phyloP scores from a whole-genome alignment of 2,113 vertebrate genomes.

The Coptodon rendalli region DNA sequence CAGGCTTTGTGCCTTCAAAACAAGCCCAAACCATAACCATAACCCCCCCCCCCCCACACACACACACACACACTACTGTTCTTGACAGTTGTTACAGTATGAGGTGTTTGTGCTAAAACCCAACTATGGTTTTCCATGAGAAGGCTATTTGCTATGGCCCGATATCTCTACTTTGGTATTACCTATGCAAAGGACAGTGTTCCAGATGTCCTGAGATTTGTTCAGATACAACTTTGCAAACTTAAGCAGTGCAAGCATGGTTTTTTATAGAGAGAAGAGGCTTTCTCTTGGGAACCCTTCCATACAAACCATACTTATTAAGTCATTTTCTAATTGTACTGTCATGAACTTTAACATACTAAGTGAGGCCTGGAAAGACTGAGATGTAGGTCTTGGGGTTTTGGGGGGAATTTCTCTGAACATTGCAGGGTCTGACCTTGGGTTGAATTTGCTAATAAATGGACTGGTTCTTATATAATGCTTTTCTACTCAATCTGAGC shows the following conservation, averaged over 20 bases:
- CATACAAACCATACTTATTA: neutral
- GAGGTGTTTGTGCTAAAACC: neutral
- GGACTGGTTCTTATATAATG: neutral
- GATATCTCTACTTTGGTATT: neutral
- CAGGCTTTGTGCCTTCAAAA: neutral
- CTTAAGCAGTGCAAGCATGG: accelerated
- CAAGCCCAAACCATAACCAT: neutral
- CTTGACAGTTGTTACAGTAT: neutral
- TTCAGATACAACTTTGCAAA: neutral
- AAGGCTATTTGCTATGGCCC: neutral
- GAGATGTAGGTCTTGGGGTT: neutral
- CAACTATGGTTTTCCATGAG: neutral
- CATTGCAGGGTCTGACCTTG: neutral
- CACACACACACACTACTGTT: too few relatives aligned
- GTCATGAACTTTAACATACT: neutral
- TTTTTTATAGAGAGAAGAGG: neutral
- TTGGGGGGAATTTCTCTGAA: neutral
- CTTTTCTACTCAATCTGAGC: neutral
- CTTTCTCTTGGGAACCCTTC: neutral
- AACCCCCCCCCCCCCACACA: too few relatives aligned
- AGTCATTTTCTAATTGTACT: neutral
- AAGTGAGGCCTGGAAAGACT: neutral
- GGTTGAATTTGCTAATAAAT: neutral
- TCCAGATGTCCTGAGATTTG: neutral
- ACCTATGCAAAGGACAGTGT: neutral